Percentiles rank a stretch among this genome's conserved stretches.
Evolutionary conservation across 2,113 vertebrate species (phyloP).

Genomic region (Vidua macroura): DNA sequence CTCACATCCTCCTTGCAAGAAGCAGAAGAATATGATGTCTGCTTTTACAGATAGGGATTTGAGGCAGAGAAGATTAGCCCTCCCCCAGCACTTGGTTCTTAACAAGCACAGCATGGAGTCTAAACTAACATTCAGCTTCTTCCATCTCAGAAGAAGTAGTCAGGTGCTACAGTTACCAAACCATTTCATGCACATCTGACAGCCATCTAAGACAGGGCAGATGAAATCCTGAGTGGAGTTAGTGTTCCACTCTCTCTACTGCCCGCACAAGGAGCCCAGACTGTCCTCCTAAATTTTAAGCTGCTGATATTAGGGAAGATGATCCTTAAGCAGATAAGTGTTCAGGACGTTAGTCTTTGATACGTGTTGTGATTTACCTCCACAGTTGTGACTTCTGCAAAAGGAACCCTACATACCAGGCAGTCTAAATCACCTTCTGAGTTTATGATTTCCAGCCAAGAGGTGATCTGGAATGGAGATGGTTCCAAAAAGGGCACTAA

Average conservation of each 20-base stretch:
- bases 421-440: slow-evolving; percentile 3
- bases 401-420: not conserved
- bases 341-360: not conserved
- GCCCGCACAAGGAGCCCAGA: not conserved
- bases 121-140: not conserved
- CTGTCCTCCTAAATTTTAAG: not conserved
- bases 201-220: not conserved
- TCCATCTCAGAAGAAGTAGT: not conserved
- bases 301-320: not conserved
- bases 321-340: not conserved
- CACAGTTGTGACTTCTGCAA: not conserved
- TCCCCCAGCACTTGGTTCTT: not conserved
- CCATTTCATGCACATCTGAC: not conserved
- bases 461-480: not conserved
- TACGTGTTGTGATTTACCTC: not conserved
- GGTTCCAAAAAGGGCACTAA: not conserved
- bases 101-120: not conserved
- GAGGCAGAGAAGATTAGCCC: not conserved
- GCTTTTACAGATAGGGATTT: not conserved
- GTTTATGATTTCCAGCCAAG: not conserved
- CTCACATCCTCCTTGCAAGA: not conserved
- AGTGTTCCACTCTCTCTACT: not conserved
- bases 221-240: not conserved
- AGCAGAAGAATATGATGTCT: not conserved
- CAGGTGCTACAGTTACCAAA: not conserved